A percentile compares a stretch with the other conserved stretches of the same genome.
Evolutionary conservation across 2,113 vertebrate species (phyloP).

Genomic region (Platichthys flesus): DNA sequence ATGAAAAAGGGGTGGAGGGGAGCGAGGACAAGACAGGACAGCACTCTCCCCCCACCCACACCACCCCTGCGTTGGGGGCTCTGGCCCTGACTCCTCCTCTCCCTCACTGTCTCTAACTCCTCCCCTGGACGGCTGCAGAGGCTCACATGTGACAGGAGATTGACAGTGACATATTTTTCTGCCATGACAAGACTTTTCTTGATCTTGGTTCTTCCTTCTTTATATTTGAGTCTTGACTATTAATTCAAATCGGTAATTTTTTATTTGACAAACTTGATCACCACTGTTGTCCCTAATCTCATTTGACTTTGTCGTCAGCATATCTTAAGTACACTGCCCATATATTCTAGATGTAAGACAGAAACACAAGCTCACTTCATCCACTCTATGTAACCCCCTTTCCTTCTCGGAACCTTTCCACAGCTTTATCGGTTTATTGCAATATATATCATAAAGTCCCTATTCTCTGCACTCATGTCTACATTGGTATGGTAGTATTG

Average conservation of each 20-base stretch:
- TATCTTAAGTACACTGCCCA: conserved; percentile 1
- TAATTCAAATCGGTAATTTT: conserved; percentile 21
- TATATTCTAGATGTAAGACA: conserved; percentile 32
- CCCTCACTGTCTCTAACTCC: conserved; percentile 15
- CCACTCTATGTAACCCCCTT: conserved; percentile 5
- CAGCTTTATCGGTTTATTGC: conserved; percentile 35
- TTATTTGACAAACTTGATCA: conserved; percentile 41
- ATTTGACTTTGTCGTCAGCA: conserved; percentile 35
- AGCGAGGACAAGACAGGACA: conserved; percentile 50
- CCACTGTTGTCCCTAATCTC: conserved; percentile 13
- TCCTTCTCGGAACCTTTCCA: conserved; percentile 13
- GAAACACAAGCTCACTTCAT: conserved; percentile 32
- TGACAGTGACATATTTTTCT: conserved; percentile 37
- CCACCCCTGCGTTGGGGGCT: conserved; percentile 31
- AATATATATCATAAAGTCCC: conserved; percentile 46
- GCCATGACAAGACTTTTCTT: conserved; percentile 12
- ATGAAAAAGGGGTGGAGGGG: conserved; percentile 55
- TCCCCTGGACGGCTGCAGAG: conserved; percentile 9
- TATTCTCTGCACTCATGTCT: conserved; percentile 49
- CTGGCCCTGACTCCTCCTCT: conserved; percentile 38
- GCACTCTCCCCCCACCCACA: conserved; percentile 29
- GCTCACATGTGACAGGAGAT: conserved; percentile 20
- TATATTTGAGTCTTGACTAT: conserved; percentile 42
- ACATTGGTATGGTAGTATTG: conserved; percentile 62
- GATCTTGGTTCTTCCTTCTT: conserved; percentile 13